These are phyloP conservation scores for Onthophagus taurus DNA, from an alignment of 1,140 invertebrate species.

Conservation along the genomic window DNA sequence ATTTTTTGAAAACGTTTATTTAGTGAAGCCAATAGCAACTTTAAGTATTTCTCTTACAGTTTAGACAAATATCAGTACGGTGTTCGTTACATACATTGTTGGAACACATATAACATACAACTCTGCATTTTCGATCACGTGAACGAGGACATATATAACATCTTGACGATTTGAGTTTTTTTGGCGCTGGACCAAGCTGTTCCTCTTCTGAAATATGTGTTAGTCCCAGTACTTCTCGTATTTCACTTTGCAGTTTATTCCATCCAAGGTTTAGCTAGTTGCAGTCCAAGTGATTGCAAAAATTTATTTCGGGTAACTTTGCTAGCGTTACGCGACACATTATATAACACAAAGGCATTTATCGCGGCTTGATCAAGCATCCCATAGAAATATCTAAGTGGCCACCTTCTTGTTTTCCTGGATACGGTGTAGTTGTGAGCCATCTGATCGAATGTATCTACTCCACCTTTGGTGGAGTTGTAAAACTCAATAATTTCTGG, in stretches of 20 bases:
- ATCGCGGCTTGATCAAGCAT: not conserved
- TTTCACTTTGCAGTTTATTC: constrained; percentile 6
- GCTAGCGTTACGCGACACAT: not conserved
- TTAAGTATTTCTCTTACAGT: too few species aligned
- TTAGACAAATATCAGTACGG: too few species aligned
- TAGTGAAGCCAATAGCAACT: too few species aligned
- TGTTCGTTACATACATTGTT: too few species aligned
- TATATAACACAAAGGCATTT: constrained; percentile 6
- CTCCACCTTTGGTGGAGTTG: too few species aligned
- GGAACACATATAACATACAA: constrained; percentile 3
- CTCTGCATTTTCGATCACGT: constrained; percentile 3
- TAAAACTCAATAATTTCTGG: not conserved
- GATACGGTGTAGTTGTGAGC: constrained; percentile 4
- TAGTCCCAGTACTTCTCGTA: constrained; percentile 7
- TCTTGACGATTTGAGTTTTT: not conserved
- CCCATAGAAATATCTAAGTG: constrained; percentile 5
- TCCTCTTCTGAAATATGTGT: not conserved
- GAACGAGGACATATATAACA: not conserved
- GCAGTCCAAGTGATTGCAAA: constrained; percentile 4
- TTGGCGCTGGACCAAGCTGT: not conserved
- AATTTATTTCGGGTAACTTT: constrained; percentile 1
- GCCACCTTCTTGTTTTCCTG: constrained; percentile 6
- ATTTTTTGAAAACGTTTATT: too few species aligned
- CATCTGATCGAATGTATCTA: constrained; percentile 10
- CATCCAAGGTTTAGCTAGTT: constrained; percentile 4